Conservation (phyloP, 2,113 vertebrate species). For the Balaeniceps rex region DNA sequence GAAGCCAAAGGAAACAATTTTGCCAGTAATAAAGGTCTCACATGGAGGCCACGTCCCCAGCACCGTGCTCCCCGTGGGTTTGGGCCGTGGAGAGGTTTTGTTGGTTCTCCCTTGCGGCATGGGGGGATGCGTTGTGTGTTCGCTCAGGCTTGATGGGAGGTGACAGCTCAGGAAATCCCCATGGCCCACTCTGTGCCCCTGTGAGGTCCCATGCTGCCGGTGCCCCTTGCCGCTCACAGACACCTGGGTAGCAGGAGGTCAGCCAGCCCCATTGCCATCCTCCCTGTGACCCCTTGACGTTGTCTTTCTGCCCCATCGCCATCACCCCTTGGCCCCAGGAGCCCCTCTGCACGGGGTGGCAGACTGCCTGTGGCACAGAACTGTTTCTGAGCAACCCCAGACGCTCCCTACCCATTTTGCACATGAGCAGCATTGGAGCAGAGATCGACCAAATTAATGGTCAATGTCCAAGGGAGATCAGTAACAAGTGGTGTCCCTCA, state of each 20-base stretch:
- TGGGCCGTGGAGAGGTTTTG: neutral
- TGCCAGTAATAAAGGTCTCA: neutral
- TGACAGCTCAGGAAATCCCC: neutral
- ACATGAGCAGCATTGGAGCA: neutral
- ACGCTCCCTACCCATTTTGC: neutral
- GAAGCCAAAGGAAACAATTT: neutral
- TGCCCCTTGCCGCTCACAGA: neutral
- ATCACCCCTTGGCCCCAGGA: neutral
- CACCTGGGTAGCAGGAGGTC: neutral
- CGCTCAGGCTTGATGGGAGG: neutral
- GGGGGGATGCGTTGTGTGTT: neutral
- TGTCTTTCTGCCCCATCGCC: neutral
- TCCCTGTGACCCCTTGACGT: fast-evolving
- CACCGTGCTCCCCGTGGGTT: fast-evolving
- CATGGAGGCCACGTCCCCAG: fast-evolving
- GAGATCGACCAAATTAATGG: neutral
- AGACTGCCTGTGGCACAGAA: neutral
- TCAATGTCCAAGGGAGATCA: neutral
- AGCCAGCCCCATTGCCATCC: neutral
- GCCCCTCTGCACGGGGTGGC: neutral
- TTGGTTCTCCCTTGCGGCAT: neutral
- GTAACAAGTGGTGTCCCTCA: neutral
- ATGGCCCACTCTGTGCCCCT: too few species aligned
- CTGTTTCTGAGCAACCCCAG: neutral
- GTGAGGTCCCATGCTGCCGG: fast-evolving